Percentiles rank a stretch among this genome's conserved stretches.
Conservation (phyloP, 2,888 invertebrate genomes). For the Andrena fulva region DNA sequence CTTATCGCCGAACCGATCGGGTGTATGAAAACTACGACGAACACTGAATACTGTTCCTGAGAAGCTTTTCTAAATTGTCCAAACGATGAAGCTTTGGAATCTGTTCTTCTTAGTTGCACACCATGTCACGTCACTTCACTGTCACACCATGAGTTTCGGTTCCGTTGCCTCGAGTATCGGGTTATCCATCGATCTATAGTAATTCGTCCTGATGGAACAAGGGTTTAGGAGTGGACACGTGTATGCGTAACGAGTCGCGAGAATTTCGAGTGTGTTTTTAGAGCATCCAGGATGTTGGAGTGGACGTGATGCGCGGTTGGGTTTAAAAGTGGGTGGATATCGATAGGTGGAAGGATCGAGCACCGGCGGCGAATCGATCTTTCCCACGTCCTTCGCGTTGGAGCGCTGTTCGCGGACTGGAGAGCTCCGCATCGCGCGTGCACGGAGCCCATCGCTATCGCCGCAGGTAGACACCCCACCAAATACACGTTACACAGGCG, state of each 20-base stretch:
- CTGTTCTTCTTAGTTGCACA: not conserved
- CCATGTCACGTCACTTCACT: not conserved
- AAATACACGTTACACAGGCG: conserved; percentile 70
- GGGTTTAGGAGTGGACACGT: not conserved
- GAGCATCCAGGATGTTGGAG: not conserved
- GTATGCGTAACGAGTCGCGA: not conserved
- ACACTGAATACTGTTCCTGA: not conserved
- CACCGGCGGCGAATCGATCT: conserved; percentile 67
- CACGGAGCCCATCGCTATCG: conserved; percentile 76
- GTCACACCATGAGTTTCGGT: not conserved
- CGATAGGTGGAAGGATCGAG: conserved; percentile 35
- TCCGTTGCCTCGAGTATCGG: not conserved
- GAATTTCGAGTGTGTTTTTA: not conserved
- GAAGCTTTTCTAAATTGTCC: not conserved
- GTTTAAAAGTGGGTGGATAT: not conserved
- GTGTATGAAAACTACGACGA: not conserved
- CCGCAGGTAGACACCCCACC: conserved; percentile 78
- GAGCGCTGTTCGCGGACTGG: conserved; percentile 83
- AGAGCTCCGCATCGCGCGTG: conserved; percentile 75
- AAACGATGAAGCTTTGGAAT: not conserved
- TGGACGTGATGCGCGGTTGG: not conserved
- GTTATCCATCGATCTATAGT: not conserved
- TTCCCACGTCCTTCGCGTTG: conserved; percentile 79
- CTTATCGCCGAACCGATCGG: conserved; percentile 56
- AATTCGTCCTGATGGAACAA: not conserved